Evolutionary conservation across 1,140 invertebrate genomes (phyloP).

Genomic region (Pygmarrhopalites habei): DNA sequence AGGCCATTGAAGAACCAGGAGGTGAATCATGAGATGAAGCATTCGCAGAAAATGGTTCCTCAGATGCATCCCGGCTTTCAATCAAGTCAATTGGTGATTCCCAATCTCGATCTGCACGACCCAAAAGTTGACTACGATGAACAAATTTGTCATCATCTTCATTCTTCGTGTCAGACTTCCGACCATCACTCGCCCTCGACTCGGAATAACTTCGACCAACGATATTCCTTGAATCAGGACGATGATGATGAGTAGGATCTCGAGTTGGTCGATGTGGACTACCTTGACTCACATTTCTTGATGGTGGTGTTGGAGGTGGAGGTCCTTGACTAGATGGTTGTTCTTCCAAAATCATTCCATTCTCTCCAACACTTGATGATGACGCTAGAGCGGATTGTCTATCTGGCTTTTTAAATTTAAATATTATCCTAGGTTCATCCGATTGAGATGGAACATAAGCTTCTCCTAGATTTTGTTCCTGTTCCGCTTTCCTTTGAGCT

Average conservation of each 20-base stretch:
- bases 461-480: conserved; percentile 43
- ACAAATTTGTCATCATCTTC: conserved; percentile 12
- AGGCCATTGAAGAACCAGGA: conserved; percentile 34
- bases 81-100: conserved; percentile 32
- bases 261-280: no score
- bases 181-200: neutral
- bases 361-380: no score
- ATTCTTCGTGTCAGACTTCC: neutral
- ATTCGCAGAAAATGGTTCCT: conserved; percentile 35
- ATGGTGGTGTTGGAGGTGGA: conserved; percentile 31
- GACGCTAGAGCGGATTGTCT: conserved; percentile 23
- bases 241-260: no score
- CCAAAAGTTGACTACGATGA: conserved; percentile 20
- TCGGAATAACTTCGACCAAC: neutral
- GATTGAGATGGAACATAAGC: conserved; percentile 26
- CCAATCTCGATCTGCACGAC: conserved; percentile 33
- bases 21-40: conserved; percentile 28
- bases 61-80: conserved; percentile 29
- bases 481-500: conserved; percentile 48
- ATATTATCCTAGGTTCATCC: neutral
- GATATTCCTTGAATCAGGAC: neutral
- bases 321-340: conserved; percentile 40
- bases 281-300: no score
- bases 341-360: neutral
- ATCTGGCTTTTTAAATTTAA: conserved; percentile 1